Conservation (phyloP, 1,140 invertebrate species). For the Neodiprion pinetum region DNA sequence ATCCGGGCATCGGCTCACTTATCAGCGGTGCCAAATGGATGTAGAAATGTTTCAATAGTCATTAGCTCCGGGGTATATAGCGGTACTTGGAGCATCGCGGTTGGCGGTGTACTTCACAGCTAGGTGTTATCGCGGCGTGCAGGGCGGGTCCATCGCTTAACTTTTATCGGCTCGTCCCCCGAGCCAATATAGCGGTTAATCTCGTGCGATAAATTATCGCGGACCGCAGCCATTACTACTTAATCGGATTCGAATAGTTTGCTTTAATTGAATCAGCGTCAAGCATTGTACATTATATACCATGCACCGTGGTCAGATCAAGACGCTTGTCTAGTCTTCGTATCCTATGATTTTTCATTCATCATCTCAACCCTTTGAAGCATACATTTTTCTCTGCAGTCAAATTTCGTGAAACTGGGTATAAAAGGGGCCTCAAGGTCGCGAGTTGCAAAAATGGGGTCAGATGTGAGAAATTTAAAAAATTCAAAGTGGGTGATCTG, state of each 20-base stretch:
- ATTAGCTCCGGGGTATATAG: not conserved
- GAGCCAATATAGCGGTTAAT: constrained; percentile 5
- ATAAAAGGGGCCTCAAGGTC: no score
- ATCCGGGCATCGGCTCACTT: not conserved
- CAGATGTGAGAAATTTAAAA: no score
- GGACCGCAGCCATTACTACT: constrained; percentile 3
- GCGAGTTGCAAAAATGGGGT: no score
- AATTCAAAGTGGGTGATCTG: no score
- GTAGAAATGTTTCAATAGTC: constrained; percentile 7
- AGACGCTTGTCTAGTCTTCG: no score
- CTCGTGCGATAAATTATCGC: not conserved
- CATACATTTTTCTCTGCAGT: no score
- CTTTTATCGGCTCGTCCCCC: not conserved
- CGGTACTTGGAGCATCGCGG: not conserved
- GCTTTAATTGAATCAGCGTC: constrained; percentile 4
- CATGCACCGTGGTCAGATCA: no score
- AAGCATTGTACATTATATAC: not conserved
- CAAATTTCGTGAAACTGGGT: no score
- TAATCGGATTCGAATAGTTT: not conserved
- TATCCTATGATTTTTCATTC: no score
- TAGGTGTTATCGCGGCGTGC: not conserved
- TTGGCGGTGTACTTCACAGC: not conserved
- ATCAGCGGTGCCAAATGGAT: constrained; percentile 1
- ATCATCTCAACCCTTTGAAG: no score
- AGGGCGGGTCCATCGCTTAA: constrained; percentile 4